These are phyloP conservation scores for Iselma pallidipennis DNA, from an alignment of 2,888 invertebrate genomes.

Conservation along the genomic window DNA sequence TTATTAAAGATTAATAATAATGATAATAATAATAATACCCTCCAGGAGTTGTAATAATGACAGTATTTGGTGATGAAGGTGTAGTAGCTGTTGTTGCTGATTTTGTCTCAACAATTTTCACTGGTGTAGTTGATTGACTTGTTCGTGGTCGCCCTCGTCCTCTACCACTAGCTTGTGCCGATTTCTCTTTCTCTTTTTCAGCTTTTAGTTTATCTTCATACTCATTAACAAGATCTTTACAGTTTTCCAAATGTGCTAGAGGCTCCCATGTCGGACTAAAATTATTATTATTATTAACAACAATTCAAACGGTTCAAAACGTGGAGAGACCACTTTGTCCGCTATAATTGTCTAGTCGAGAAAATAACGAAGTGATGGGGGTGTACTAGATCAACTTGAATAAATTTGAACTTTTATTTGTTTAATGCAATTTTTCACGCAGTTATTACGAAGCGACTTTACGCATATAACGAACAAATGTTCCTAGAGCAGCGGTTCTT, in stretches of 20 bases:
- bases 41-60: conserved; percentile 30
- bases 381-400: no score
- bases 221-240: conserved; percentile 75
- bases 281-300: conserved; percentile 12
- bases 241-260: conserved; percentile 73
- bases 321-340: no score
- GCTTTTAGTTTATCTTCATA: conserved; percentile 79
- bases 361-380: no score
- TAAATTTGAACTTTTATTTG: no score
- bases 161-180: conserved; percentile 58
- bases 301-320: no score
- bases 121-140: conserved; percentile 5
- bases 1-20: no score
- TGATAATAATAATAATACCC: no score
- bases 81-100: conserved; percentile 6
- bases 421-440: no score
- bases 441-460: no score
- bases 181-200: conserved; percentile 60
- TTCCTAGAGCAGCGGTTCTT: no score
- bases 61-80: not conserved
- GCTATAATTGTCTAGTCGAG: no score
- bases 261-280: conserved; percentile 83
- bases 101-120: conserved; percentile 17
- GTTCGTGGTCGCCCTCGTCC: conserved; percentile 29
- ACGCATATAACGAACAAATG: no score